Conservation (phyloP, 2,888 invertebrate species). For the Hirtodrosophila duncani region DNA sequence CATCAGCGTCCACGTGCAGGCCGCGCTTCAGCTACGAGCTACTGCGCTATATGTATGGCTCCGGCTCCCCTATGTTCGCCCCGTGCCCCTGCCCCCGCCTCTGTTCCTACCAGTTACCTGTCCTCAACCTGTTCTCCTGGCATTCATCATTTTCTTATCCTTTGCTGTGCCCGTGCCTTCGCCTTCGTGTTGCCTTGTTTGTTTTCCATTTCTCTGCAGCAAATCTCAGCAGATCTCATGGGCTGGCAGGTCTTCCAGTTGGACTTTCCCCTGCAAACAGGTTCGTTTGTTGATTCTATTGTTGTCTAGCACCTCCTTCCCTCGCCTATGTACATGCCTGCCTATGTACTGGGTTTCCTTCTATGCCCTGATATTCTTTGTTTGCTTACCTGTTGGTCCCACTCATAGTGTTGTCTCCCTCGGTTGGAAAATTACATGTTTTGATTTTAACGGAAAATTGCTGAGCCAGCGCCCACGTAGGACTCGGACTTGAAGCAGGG, state of each 20-base stretch:
- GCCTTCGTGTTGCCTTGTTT: constrained; percentile 36
- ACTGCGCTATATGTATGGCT: constrained; percentile 41
- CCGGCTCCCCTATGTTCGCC: constrained; percentile 3
- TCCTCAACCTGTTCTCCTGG: constrained; percentile 60
- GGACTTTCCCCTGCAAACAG: constrained; percentile 67
- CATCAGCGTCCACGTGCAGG: constrained; percentile 56
- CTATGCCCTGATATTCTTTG: constrained; percentile 47
- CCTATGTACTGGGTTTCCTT: constrained; percentile 58
- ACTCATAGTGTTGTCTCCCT: constrained; percentile 6
- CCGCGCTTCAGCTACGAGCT: constrained; percentile 53
- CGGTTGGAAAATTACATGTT: constrained; percentile 60
- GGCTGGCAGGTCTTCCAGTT: constrained; percentile 49
- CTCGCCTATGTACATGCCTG: constrained; percentile 30
- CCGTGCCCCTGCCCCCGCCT: constrained; percentile 7
- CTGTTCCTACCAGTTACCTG: constrained; percentile 45
- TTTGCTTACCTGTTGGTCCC: constrained; percentile 25
- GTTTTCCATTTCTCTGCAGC: constrained; percentile 61
- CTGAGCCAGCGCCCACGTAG: constrained; percentile 32
- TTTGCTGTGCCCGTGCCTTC: constrained; percentile 10
- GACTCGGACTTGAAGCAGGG: not conserved
- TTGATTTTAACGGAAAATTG: constrained; percentile 69
- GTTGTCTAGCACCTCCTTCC: constrained; percentile 11
- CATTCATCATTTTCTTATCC: constrained; percentile 57
- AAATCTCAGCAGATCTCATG: constrained; percentile 60
- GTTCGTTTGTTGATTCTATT: constrained; percentile 56